Base-by-base conservation (phyloP, 2,888 invertebrate genomes). In the Lapara coniferarum region DNA sequence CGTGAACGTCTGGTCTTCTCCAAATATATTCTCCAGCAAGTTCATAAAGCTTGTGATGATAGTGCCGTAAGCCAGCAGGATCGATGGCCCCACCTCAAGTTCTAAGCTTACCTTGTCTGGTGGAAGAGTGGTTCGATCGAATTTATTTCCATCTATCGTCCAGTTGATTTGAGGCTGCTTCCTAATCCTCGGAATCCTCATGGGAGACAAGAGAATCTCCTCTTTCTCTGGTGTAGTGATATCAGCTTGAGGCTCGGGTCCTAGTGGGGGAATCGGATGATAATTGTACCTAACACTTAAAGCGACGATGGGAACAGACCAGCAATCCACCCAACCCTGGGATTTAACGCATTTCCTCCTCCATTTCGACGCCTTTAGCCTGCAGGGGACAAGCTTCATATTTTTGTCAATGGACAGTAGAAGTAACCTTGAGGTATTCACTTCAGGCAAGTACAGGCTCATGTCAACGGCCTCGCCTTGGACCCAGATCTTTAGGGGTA, bases 21-120 rank as follows among this genome's bases (percentile, higher is more conserved):
- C 99, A 86, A 99, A 98, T 76, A 99, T 98, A 84, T 99, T 99
- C 92, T 99, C 99, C 86, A 98, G 96, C 57, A 98, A 95, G 90
- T 98, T 97, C 83, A 98, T 96, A 80, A 99, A 97, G 85, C 97
- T 97, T 69, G 97, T 96, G 51, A 99, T 95, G 10, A 99, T 96
- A 19, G 98, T 97, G 4, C 99, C 99, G 83, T 98, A 99, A 0
- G 99, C 95, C 78, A 98, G 95, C 8, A 99, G 91, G 49, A 98
- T 97, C 0, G 99, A 99, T 0, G 99, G 98, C 0, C 98, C 98
- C 51, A 99, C 97, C 93, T 99, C 98, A 37, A 99, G 93, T 81
- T 99, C 99, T 0, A 99, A 96, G 72, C 96, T 97, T 0, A 99
- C 98, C 87, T 96, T 96, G 88, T 99, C 99, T 0, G 99, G 96